These are phyloP conservation scores for Palythoa grandis DNA, from an alignment of 92 coral and sea anemone genomes.

Conservation along the genomic window DNA sequence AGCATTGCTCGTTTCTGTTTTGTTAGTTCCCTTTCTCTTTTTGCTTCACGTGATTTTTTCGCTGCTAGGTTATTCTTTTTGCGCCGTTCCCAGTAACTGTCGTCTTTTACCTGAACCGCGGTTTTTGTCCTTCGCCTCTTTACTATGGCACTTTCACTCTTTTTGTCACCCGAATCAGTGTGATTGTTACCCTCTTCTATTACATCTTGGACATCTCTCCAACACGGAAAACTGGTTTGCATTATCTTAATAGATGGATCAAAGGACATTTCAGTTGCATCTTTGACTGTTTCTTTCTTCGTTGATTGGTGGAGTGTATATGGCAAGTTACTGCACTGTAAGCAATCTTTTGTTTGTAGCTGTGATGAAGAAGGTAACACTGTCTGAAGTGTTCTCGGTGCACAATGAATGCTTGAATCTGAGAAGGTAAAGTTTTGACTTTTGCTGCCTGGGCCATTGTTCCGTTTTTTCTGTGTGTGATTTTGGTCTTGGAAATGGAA, in stretches of 20 bases:
- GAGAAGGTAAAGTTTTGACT: not conserved
- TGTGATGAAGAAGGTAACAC: not conserved
- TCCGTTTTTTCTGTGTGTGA: not conserved
- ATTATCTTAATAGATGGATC: not conserved
- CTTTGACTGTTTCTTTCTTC: not conserved
- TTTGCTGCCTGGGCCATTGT: not conserved
- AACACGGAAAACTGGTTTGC: not conserved
- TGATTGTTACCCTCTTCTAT: not conserved
- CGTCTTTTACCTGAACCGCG: constrained; percentile 26
- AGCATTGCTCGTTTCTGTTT: constrained; percentile 26
- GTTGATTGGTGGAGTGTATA: not conserved
- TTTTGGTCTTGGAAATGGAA: not conserved
- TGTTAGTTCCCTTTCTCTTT: constrained; percentile 13
- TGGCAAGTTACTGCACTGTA: not conserved
- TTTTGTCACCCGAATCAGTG: not conserved
- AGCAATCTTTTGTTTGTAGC: not conserved
- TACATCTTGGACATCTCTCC: constrained; percentile 11
- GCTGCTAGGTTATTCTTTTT: constrained; percentile 44
- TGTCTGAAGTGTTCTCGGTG: not conserved
- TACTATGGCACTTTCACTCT: not conserved
- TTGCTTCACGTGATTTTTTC: constrained; percentile 29
- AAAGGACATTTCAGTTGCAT: not conserved
- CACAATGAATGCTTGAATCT: not conserved
- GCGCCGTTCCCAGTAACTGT: constrained; percentile 28
- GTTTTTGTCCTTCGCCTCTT: constrained; percentile 8